phyloP scores from a whole-genome alignment of 2,797 vertebrate species.

The Paguma larvata region DNA sequence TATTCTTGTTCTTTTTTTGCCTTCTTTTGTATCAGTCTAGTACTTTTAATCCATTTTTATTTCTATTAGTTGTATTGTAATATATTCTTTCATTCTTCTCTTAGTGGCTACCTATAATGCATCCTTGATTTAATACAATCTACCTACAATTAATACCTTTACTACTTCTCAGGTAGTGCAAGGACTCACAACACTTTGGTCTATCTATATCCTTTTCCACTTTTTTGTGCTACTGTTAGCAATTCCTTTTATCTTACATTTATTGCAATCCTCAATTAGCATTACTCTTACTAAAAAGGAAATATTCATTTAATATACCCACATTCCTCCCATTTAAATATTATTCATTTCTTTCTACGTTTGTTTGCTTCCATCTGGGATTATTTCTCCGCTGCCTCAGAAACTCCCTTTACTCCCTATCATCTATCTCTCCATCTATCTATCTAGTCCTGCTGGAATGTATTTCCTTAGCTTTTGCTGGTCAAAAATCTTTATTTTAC shows the following conservation, averaged over 20 bases:
- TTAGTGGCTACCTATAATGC: neutral
- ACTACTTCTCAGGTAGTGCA: neutral
- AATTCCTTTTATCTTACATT: neutral
- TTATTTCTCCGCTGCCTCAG: neutral
- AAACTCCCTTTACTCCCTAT: neutral
- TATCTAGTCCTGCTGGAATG: neutral
- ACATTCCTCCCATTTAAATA: neutral
- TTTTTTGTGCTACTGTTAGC: neutral
- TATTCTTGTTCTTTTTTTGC: neutral
- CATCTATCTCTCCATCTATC: neutral
- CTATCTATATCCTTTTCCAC: neutral
- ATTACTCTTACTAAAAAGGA: neutral
- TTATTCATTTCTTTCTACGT: neutral
- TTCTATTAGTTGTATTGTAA: neutral
- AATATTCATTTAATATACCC: neutral
- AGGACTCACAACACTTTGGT: neutral
- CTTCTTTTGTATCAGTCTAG: neutral
- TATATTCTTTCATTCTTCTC: neutral
- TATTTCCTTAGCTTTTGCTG: neutral
- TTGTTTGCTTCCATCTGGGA: neutral
- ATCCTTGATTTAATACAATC: neutral
- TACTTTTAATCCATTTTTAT: neutral
- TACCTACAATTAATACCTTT: neutral
- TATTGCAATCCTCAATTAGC: neutral
- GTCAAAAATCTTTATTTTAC: neutral